Conservation (phyloP, 2,113 vertebrate genomes). For the Mesitornis unicolor region DNA sequence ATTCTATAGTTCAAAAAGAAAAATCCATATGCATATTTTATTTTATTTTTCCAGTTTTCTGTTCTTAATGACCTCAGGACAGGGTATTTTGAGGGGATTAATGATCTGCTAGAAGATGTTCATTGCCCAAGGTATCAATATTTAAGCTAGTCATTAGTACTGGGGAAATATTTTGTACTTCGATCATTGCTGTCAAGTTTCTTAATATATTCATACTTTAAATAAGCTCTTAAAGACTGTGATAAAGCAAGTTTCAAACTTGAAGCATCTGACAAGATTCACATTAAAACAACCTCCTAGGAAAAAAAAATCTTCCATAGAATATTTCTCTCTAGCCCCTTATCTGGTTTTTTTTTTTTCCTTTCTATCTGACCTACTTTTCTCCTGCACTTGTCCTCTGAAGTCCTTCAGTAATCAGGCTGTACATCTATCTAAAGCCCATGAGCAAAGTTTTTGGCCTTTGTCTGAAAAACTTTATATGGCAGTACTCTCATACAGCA, state of each 20-base stretch:
- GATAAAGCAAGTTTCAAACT: conserved; percentile 23
- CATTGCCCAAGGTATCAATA: not conserved
- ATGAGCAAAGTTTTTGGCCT: conserved; percentile 34
- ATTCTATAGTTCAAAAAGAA: not conserved
- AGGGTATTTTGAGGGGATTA: conserved; percentile 11
- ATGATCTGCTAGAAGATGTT: conserved; percentile 33
- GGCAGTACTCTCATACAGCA: not conserved
- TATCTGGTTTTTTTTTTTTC: not conserved
- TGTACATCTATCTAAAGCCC: conserved; percentile 22
- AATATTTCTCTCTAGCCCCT: not conserved
- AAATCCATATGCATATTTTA: not conserved
- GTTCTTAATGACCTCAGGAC: conserved; percentile 11
- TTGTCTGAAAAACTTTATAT: conserved; percentile 30
- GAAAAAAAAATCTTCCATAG: not conserved
- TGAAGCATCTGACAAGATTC: not conserved
- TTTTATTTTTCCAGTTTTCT: conserved; percentile 40
- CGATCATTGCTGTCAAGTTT: conserved; percentile 39
- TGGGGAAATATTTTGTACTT: conserved; percentile 38
- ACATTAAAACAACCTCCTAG: conserved; percentile 8
- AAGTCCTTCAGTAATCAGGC: conserved; percentile 53
- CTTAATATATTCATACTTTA: conserved; percentile 9
- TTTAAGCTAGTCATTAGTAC: conserved; percentile 42
- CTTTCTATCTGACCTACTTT: conserved; percentile 35
- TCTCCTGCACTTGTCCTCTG: not conserved
- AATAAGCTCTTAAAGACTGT: conserved; percentile 8